These are phyloP conservation scores for Eptatretus burgeri DNA, from an alignment of 2,113 vertebrate genomes.

Conservation along the genomic window DNA sequence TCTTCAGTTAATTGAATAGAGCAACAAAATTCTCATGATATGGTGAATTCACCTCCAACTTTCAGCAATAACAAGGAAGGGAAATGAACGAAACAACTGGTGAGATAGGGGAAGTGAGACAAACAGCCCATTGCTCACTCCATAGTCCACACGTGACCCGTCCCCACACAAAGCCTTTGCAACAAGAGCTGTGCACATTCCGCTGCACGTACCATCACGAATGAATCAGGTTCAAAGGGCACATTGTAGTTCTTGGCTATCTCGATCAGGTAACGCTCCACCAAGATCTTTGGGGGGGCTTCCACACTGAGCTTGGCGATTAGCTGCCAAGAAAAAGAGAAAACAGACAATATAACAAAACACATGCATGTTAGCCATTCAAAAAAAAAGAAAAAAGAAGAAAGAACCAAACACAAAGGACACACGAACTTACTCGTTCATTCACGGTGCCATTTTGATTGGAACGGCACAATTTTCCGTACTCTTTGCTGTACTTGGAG, in stretches of 20 bases:
- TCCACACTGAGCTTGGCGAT: slow-evolving; percentile 88
- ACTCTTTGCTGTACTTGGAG: slow-evolving; percentile 96
- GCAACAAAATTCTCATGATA: no score
- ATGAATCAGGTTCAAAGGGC: slow-evolving; percentile 68
- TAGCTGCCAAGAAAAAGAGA: slow-evolving; percentile 22
- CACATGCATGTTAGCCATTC: rapidly evolving
- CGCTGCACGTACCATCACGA: slow-evolving; percentile 50
- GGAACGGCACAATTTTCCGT: slow-evolving; percentile 73
- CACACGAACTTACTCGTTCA: slow-evolving; percentile 32
- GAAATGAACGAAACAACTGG: no score
- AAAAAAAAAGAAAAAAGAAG: background rate
- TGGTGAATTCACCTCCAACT: no score
- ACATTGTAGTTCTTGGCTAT: slow-evolving; percentile 98
- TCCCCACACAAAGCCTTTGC: no score
- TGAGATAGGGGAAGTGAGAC: no score
- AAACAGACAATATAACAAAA: rapidly evolving
- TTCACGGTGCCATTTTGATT: slow-evolving; percentile 97
- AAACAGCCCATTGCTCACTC: no score
- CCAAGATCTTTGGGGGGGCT: slow-evolving; percentile 78
- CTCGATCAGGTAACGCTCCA: slow-evolving; percentile 87
- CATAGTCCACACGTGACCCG: no score
- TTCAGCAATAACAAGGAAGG: no score
- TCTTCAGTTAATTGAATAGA: no score
- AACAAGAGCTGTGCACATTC: background rate
- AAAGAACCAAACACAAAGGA: background rate